Conservation (phyloP, 2,888 invertebrate species). For the Epinotia demarniana region DNA sequence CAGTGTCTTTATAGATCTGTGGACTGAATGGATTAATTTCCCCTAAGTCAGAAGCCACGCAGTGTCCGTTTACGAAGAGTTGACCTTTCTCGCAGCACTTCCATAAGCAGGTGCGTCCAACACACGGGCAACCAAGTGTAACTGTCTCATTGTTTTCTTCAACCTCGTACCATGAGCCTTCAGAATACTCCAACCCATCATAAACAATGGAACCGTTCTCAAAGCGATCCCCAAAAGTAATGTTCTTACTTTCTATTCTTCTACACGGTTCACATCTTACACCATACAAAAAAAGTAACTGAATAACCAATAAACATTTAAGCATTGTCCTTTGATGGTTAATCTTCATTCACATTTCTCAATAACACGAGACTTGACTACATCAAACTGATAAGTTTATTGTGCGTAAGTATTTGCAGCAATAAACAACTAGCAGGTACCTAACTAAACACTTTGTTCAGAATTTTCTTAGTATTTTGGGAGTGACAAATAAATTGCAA, state of each 20-base stretch:
- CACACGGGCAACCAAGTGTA: constrained; percentile 72
- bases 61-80: constrained; percentile 58
- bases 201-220: constrained; percentile 66
- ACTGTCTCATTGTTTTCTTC: constrained; percentile 55
- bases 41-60: constrained; percentile 55
- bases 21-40: constrained; percentile 70
- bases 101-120: constrained; percentile 68
- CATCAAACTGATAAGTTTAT: constrained; percentile 25
- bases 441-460: constrained; percentile 35
- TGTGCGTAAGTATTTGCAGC: constrained; percentile 20
- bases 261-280: constrained; percentile 62
- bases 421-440: background rate
- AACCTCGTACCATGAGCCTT: constrained; percentile 65
- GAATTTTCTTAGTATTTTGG: constrained; percentile 40
- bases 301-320: constrained; percentile 51
- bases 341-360: background rate
- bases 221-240: constrained; percentile 61
- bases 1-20: constrained; percentile 63
- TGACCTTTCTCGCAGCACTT: constrained; percentile 67
- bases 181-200: constrained; percentile 65
- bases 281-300: constrained; percentile 50
- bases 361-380: constrained; percentile 12
- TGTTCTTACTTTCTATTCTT: constrained; percentile 67
- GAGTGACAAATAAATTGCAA: constrained; percentile 52
- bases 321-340: constrained; percentile 53